phyloP scores from a whole-genome alignment of 1,140 invertebrate genomes.

The Steinernema feltiae region DNA sequence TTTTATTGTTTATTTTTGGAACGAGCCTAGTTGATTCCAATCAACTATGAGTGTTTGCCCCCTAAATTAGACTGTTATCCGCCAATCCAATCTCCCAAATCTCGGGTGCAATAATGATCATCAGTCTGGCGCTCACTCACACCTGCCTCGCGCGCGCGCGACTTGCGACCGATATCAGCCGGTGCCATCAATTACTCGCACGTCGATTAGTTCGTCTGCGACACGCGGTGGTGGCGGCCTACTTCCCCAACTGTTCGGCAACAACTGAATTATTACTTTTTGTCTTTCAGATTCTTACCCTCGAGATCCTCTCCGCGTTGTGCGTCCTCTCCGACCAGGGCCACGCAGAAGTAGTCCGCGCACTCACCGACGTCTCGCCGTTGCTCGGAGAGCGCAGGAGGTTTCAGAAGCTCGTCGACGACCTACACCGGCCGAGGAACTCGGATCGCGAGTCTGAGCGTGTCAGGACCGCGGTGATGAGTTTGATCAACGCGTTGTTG shows the following conservation, averaged over 20 bases:
- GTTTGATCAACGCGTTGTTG: constrained; percentile 90
- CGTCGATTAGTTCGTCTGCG: neutral
- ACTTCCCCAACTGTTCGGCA: constrained; percentile 2
- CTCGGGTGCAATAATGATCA: neutral
- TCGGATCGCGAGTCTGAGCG: constrained; percentile 48
- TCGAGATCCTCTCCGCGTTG: constrained; percentile 55
- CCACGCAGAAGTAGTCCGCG: constrained; percentile 46
- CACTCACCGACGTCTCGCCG: constrained; percentile 46
- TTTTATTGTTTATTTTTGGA: no score
- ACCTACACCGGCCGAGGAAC: constrained; percentile 78
- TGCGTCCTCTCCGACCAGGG: constrained; percentile 51
- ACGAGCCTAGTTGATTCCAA: no score
- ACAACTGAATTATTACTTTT: neutral
- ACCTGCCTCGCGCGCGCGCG: neutral
- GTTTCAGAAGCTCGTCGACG: constrained; percentile 79
- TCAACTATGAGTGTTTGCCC: no score
- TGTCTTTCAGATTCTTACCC: constrained; percentile 46
- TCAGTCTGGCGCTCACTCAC: constrained; percentile 1
- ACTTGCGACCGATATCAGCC: neutral
- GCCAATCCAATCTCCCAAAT: no score
- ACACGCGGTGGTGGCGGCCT: neutral
- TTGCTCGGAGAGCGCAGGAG: constrained; percentile 51
- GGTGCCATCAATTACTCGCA: constrained; percentile 1
- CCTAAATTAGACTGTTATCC: no score
- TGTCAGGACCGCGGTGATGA: constrained; percentile 85